These are phyloP conservation scores for Bembecia ichneumoniformis DNA, from an alignment of 2,888 invertebrate species.

Conservation along the genomic window DNA sequence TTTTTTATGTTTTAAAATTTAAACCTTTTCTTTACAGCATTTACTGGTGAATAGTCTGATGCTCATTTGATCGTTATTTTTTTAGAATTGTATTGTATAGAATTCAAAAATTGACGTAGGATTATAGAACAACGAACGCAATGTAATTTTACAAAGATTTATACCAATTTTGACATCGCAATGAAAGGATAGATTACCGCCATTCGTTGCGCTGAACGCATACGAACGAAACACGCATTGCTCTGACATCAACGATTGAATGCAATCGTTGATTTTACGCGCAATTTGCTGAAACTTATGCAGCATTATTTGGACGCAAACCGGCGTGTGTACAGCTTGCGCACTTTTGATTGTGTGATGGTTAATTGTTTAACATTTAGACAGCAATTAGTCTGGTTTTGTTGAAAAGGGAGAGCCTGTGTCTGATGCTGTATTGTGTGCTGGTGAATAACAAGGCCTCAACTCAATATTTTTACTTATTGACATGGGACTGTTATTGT, in stretches of 20 bases:
- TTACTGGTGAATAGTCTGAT: too few species aligned
- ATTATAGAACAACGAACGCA: too few species aligned
- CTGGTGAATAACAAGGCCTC: too few species aligned
- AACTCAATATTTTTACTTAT: too few species aligned
- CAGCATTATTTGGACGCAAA: slow-evolving; percentile 16
- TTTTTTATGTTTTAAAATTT: too few species aligned
- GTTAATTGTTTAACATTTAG: not conserved
- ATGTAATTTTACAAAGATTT: too few species aligned
- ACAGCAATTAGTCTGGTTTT: not conserved
- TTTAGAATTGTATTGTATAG: too few species aligned
- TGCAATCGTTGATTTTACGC: slow-evolving; percentile 45
- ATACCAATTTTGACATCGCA: slow-evolving; percentile 3
- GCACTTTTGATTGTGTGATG: not conserved
- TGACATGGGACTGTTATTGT: too few species aligned
- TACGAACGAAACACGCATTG: slow-evolving; percentile 32
- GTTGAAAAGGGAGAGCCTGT: not conserved
- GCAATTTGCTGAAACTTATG: slow-evolving; percentile 33
- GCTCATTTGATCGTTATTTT: too few species aligned
- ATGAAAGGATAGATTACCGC: slow-evolving; percentile 49
- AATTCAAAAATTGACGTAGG: too few species aligned
- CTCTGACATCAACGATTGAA: slow-evolving; percentile 25
- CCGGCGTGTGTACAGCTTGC: not conserved
- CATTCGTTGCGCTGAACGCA: slow-evolving; percentile 36
- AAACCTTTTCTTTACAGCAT: too few species aligned
- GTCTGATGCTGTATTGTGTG: not conserved